Conservation (phyloP, 2,113 vertebrate genomes). For the Damaliscus lunatus region DNA sequence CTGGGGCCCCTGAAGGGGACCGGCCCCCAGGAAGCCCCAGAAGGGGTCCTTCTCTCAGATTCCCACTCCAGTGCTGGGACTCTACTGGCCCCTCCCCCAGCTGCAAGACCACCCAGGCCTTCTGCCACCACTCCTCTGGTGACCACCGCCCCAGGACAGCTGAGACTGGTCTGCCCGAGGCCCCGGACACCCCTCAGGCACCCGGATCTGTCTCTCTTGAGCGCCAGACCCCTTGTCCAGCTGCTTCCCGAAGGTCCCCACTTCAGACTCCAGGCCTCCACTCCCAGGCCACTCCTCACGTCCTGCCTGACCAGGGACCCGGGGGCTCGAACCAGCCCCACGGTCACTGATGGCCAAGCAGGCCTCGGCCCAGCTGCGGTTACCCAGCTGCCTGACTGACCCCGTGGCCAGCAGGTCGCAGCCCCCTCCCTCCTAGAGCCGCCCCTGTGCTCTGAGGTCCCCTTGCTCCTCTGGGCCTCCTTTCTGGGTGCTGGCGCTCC, state of each 20-base stretch:
- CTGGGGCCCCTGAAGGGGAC: not conserved
- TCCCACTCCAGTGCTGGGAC: no score
- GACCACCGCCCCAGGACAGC: not conserved
- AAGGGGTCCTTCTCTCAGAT: no score
- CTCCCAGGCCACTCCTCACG: not conserved
- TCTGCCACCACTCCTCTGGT: not conserved
- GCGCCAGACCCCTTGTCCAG: not conserved
- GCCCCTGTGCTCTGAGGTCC: not conserved
- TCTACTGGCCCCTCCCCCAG: not conserved
- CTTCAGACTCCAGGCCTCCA: not conserved
- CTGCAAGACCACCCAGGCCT: not conserved
- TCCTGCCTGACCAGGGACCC: not conserved
- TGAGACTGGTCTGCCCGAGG: not conserved
- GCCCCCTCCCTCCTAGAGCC: not conserved
- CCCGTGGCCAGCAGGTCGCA: not conserved
- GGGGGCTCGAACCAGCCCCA: not conserved
- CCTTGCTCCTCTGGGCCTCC: not conserved
- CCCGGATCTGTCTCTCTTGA: no score
- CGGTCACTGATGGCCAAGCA: not conserved
- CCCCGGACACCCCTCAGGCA: rapidly evolving
- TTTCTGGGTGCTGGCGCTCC: not conserved
- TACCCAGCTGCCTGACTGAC: not conserved
- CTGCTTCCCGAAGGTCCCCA: not conserved
- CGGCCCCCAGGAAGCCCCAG: not conserved
- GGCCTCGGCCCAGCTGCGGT: not conserved